Base-by-base conservation (phyloP, 2,797 vertebrate genomes). In the Choloepus didactylus region DNA sequence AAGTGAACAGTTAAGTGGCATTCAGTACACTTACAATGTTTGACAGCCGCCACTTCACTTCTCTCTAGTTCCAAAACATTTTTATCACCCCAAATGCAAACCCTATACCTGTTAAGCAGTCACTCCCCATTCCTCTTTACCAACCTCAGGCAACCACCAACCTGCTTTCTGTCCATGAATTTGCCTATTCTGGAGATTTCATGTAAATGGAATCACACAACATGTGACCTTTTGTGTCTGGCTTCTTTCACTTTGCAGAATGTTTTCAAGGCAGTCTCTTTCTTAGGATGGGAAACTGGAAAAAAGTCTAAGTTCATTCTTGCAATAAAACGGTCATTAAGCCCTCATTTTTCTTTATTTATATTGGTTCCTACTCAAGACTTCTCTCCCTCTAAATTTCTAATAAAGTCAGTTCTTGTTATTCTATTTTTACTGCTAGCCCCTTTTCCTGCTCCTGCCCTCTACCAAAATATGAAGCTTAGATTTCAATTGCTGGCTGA, bases 341-440 rank as follows among this genome's bases (percentile, higher is more conserved):
- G 27, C 27, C 14, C 80, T 59, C 88, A 4, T 15, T 77, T 88
- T 72, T 35, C 6, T 21, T 85, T 84, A 79, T 94, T 97, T 72
- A n/a, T 31, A 10, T 70, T 87, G 92, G 46, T 79, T 89, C 88
- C 38, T 60, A 38, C 44, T 95, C 83, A 89, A 35, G 44, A 51
- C 59, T 89, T 85, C 64, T 91, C 90, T 87, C 72, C n/a, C 38
- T 94, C 51, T 27, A 38, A 51, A 44, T 88, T 97, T 92, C 89
- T 82, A 56, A 83, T 25, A 54, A 25, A 54, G 75, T 54, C 38
- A 31, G 87, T 56, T 90, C 46, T 73, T 31, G 21, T 86, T 88
- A 10, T 46, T 69, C 77, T 95, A 59, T 82, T 94, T 97, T 95
- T 79, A 96, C 72, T 31, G 46, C 35, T 27, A 23, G 49, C 54